Evolutionary conservation across 2,797 vertebrate species (phyloP), one percentile per base, ranked within the genome.

Genomic region (Sarcoramphus papa): DNA sequence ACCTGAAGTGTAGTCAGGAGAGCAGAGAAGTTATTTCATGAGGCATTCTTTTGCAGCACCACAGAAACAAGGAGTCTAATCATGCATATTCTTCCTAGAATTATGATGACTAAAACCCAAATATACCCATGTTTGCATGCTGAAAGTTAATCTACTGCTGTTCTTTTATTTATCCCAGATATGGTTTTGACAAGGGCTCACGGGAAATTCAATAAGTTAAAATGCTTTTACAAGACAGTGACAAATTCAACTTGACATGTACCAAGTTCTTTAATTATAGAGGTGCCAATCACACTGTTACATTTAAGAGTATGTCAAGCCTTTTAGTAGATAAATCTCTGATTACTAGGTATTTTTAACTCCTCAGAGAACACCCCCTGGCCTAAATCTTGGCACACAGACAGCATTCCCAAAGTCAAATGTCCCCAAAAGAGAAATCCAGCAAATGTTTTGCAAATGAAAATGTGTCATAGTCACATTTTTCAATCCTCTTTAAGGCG

Each of bases 151-250:
- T 91, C 43, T 94, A 43, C 30, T 88, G 73, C 33, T 68, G 78
- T 93, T 95, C 65, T 92, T 76, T 86, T 96, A 78, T 96, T 98
- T 97, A 93, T 91, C 57, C 33, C 59, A 97, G 74, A 93, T 94
- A 92, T 22, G 40, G 23, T 95, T 98, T 97, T 97, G 97, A 96
- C 80, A 97, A 90, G 88, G 74, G 70, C 85, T 97, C 74, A 87
- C 16, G 23, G 86, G 74, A 93, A 94, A 88, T 96, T 96, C 90
- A 95, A 88, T 95, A 96, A 95, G 95, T 94, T 93, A 95, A 97
- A 97, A 97, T 96, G 85, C 74, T 95, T 97, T 97, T 93, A 94
- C 93, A 95, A 96, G 73, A 90, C 80, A 97, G 57, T 87, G 88
- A 97, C 24, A 97, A 96, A 97, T 97, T 85, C 95, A 95, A 90